Evolutionary conservation across 1,140 invertebrate species (phyloP).

Genomic region (Caenorhabditis briggsae): DNA sequence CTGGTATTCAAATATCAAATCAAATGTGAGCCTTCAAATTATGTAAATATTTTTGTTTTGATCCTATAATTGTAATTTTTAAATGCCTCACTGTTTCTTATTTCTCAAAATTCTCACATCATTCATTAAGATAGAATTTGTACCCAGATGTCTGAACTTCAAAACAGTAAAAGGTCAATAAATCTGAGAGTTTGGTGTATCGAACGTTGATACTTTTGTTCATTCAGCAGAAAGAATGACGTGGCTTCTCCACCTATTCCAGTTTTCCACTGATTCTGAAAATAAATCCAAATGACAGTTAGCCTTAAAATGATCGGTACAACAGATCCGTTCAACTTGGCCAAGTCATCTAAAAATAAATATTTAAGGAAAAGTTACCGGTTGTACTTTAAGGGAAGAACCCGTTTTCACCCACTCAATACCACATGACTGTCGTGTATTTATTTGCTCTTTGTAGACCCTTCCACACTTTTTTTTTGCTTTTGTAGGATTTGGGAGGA

Average conservation of each 20-base stretch:
- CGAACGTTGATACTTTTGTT: neutral
- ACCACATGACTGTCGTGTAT: conserved; percentile 45
- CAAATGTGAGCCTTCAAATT: conserved; percentile 6
- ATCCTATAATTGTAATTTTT: neutral
- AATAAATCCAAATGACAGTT: neutral
- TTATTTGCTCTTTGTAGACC: conserved; percentile 48
- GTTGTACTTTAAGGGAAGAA: conserved; percentile 50
- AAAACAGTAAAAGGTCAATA: neutral
- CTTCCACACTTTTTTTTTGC: neutral
- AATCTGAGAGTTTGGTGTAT: neutral
- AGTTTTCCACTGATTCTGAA: neutral
- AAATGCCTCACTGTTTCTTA: neutral
- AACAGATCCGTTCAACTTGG: conserved; percentile 25
- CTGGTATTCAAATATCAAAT: neutral
- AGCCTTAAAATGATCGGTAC: neutral
- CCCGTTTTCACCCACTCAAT: conserved; percentile 31
- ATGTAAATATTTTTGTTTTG: neutral
- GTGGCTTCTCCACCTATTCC: neutral
- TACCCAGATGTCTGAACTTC: neutral
- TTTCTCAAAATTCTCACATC: conserved; percentile 1
- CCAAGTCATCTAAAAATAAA: conserved; percentile 40
- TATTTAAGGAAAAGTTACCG: conserved; percentile 29
- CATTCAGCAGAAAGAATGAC: neutral
- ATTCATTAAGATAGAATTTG: neutral
- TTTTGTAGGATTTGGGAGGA: neutral